Conservation (phyloP, 2,113 vertebrate genomes). For the Raja brachyura region DNA sequence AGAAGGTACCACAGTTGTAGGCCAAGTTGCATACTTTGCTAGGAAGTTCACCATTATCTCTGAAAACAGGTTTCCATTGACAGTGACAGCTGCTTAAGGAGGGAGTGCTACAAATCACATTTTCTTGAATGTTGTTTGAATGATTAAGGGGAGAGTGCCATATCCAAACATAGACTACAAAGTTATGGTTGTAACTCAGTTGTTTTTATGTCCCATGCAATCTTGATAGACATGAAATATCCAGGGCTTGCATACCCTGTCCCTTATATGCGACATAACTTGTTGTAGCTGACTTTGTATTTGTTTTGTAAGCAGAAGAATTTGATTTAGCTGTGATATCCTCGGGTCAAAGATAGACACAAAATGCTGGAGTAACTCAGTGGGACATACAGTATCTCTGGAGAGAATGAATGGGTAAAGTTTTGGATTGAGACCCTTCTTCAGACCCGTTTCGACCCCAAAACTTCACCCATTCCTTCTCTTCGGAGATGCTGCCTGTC, state of each 20-base stretch:
- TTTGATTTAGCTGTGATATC: neutral
- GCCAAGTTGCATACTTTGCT: neutral
- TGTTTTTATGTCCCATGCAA: neutral
- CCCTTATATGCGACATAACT: too few relatives aligned
- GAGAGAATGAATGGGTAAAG: too few relatives aligned
- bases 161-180: neutral
- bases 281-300: neutral
- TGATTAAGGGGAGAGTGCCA: neutral
- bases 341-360: too few relatives aligned
- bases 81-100: neutral
- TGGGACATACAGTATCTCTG: too few relatives aligned
- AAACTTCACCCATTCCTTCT: too few relatives aligned
- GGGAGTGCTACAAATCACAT: neutral
- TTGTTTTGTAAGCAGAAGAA: neutral
- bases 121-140: neutral
- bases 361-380: too few relatives aligned
- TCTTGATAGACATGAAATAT: neutral
- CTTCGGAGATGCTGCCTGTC: too few relatives aligned
- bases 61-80: neutral
- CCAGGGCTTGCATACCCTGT: neutral
- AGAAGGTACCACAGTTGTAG: conserved; percentile 7
- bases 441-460: too few relatives aligned
- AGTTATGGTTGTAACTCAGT: neutral
- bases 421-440: too few relatives aligned
- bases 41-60: neutral